Evolutionary conservation across 2,797 vertebrate genomes (phyloP), one percentile per base, ranked within the genome.

Genomic region (Manis pentadactyla): DNA sequence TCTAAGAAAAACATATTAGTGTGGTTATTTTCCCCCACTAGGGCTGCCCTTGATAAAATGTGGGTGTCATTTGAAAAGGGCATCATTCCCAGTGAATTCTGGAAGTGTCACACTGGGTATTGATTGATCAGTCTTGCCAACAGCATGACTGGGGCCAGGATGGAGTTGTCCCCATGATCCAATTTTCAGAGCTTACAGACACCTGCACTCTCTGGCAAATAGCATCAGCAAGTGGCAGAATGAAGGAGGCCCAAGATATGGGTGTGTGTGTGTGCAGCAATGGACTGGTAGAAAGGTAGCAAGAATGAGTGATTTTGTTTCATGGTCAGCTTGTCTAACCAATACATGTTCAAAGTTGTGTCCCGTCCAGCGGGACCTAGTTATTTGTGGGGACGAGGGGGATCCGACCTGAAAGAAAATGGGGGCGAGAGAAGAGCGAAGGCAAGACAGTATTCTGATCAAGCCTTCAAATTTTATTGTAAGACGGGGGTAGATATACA

Each of bases 131-230:
- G 99, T 98, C 99, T 98, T 99, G 99, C 99, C 98, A 94, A 98
- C 99, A 99, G 99, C 98, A 97, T 99, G 98, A 99, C 99, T 97
- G 82, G 98, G 98, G 98, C 99, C 97, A 90, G 98, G 97, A 99
- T 98, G 99, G 98, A 99, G 98, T 99, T 98, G 98, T 99, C 99
- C 99, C 99, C 99, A 98, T 99, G 99, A 99, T 99, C 99, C 99
- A 99, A 99, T 99, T 99, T 99, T 99, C 98, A 99, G 99, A 99
- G 99, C 98, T 99, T 98, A 98, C 98, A 99, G 99, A 99, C 99
- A 99, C 99, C 98, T 99, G 99, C 98, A 97, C 98, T 99, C 96
- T 97, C 97, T 98, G 98, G 98, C 97, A 98, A 98, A 98, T 96
- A 98, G 98, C 98, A 97, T 98, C 98, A 98, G 98, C 97, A 97